A percentile compares a stretch with the other conserved stretches of the same genome.
phyloP scores from a whole-genome alignment of 2,797 vertebrate species.

The Myotis planiceps region DNA sequence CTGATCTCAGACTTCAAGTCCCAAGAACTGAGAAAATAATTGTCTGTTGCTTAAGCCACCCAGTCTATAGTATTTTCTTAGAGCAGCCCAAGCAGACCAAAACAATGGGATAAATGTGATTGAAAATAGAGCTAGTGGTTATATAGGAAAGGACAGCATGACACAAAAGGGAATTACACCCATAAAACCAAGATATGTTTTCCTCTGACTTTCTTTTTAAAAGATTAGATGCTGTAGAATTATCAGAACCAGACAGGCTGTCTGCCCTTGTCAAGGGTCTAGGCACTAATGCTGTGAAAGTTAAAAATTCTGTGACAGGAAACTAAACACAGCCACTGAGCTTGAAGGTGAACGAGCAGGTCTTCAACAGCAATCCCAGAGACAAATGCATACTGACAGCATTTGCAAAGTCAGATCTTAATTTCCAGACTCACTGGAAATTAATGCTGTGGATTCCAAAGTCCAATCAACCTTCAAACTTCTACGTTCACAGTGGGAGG shows the following conservation, averaged over 20 bases:
- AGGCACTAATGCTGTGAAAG: not conserved
- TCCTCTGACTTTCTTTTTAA: not conserved
- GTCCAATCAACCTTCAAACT: not conserved
- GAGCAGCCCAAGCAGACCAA: not conserved
- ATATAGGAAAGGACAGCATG: not conserved
- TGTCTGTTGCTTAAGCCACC: not conserved
- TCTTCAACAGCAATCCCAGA: not conserved
- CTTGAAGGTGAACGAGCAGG: not conserved
- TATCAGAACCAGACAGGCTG: not conserved
- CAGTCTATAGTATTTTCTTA: not conserved
- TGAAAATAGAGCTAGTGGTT: not conserved
- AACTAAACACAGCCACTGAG: not conserved
- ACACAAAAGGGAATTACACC: not conserved
- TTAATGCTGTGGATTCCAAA: not conserved
- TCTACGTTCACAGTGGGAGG: not conserved
- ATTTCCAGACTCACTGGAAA: not conserved
- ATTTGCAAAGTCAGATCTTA: not conserved
- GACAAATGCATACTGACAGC: not conserved
- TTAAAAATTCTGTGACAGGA: not conserved
- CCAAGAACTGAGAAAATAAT: constrained; percentile 4
- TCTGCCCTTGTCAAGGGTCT: not conserved
- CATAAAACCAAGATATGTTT: not conserved
- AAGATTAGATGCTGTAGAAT: not conserved
- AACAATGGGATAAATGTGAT: not conserved
- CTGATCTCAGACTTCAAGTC: not conserved